Conservation (phyloP, 2,113 vertebrate genomes). For the Setophaga petechia region DNA sequence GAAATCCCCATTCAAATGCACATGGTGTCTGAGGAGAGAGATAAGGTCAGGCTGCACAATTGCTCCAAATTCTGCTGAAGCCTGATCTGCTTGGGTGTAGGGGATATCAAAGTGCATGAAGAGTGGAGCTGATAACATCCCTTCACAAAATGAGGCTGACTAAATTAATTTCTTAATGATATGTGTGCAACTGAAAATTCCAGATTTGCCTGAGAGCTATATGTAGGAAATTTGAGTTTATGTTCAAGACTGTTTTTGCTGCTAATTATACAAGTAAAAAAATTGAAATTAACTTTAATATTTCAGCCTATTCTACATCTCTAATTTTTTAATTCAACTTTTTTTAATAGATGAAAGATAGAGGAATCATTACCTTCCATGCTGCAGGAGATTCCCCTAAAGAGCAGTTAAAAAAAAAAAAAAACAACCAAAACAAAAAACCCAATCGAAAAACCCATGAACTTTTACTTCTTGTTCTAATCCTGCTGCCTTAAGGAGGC, state of each 20-base stretch:
- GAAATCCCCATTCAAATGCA: slow-evolving; percentile 1
- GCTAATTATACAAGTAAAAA: neutral
- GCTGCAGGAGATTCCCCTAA: neutral
- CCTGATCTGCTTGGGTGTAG: neutral
- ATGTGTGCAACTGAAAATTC: neutral
- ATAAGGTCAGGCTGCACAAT: slow-evolving; percentile 3
- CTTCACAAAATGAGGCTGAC: neutral
- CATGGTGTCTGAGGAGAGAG: neutral
- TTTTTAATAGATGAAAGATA: neutral
- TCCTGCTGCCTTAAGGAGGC: neutral
- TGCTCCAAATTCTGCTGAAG: neutral
- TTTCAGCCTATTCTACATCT: neutral
- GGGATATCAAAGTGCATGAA: neutral
- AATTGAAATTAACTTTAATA: neutral
- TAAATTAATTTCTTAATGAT: neutral
- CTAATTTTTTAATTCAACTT: neutral
- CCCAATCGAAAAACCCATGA: no score
- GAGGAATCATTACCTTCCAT: neutral
- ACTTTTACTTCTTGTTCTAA: neutral
- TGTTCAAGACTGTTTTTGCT: neutral
- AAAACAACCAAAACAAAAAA: no score
- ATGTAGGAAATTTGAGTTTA: neutral
- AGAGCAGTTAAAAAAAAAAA: neutral
- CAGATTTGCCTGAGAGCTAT: neutral
- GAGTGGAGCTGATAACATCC: neutral